Evolutionary conservation across 35 echinoderm and acorn worm genomes (phyloP).

Genomic region (Stichopus chloronotus): DNA sequence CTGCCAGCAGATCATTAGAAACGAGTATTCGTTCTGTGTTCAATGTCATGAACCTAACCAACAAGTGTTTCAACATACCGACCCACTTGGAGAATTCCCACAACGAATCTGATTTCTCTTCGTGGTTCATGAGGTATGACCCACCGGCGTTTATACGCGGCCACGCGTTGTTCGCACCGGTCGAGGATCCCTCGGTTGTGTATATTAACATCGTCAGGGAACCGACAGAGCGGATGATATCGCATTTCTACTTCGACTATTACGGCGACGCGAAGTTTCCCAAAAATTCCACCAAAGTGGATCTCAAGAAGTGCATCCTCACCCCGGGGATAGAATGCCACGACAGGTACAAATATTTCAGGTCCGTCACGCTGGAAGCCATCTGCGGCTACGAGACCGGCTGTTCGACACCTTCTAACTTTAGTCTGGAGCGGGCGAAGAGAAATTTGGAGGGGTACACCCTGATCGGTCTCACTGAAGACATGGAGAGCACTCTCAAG

Average conservation of each 20-base stretch:
- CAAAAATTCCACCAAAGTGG: conserved; percentile 7
- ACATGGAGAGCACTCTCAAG: background rate
- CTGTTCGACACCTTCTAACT: conserved; percentile 1
- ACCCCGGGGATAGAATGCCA: background rate
- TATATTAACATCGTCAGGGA: conserved; percentile 20
- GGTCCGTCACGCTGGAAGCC: background rate
- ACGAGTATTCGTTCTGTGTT: background rate
- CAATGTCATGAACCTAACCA: background rate
- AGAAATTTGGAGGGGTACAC: background rate
- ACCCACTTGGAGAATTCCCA: background rate
- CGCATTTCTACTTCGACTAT: conserved; percentile 36
- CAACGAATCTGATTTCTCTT: background rate
- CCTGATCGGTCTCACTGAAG: conserved; percentile 7
- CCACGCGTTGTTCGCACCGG: background rate
- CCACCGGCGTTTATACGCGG: conserved; percentile 2
- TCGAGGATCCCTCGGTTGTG: background rate
- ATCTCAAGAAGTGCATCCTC: background rate
- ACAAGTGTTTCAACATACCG: conserved; percentile 6
- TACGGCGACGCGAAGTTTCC: conserved; percentile 16
- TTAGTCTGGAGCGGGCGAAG: conserved; percentile 1
- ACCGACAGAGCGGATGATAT: background rate
- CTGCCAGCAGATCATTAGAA: background rate
- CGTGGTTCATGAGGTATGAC: background rate
- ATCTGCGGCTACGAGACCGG: background rate
- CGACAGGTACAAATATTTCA: conserved; percentile 23